Evolutionary conservation across 2,113 vertebrate genomes (phyloP).

Genomic region (Apeltes quadracus): DNA sequence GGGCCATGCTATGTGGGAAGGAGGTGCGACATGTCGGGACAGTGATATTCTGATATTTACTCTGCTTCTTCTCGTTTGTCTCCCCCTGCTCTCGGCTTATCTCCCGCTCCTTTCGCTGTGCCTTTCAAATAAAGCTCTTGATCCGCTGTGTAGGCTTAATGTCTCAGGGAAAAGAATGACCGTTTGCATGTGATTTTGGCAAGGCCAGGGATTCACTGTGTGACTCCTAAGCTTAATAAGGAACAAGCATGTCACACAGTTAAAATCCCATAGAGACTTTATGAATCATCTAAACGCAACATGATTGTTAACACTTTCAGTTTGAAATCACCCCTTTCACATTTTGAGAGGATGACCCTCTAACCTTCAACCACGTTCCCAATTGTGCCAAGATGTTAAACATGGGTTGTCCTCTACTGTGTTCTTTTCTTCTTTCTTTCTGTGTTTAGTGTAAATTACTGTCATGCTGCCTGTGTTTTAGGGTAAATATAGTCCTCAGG

Average conservation of each 20-base stretch:
- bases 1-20: too few relatives aligned
- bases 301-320: conserved; percentile 29
- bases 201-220: background rate
- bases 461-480: conserved; percentile 80
- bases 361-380: conserved; percentile 32
- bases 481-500: conserved; percentile 77
- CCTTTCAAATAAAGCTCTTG: background rate
- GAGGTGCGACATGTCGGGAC: conserved; percentile 30
- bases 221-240: conserved; percentile 23
- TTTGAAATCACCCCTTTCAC: conserved; percentile 72
- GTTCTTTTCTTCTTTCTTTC: conserved; percentile 11
- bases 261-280: conserved; percentile 46
- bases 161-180: conserved; percentile 2
- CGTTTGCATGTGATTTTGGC: conserved; percentile 50
- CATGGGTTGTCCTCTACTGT: conserved; percentile 1
- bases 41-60: conserved; percentile 11
- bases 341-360: conserved; percentile 55
- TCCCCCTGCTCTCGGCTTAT: background rate
- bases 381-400: conserved; percentile 55
- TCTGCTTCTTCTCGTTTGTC: background rate
- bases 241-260: conserved; percentile 14
- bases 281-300: conserved; percentile 23
- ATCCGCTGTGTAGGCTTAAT: background rate
- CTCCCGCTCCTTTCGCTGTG: background rate
- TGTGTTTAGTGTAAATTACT: conserved; percentile 74